Evolutionary conservation across 2,113 vertebrate genomes (phyloP), one percentile per base, ranked within the genome.

Genomic region (Ctenomys sociabilis): DNA sequence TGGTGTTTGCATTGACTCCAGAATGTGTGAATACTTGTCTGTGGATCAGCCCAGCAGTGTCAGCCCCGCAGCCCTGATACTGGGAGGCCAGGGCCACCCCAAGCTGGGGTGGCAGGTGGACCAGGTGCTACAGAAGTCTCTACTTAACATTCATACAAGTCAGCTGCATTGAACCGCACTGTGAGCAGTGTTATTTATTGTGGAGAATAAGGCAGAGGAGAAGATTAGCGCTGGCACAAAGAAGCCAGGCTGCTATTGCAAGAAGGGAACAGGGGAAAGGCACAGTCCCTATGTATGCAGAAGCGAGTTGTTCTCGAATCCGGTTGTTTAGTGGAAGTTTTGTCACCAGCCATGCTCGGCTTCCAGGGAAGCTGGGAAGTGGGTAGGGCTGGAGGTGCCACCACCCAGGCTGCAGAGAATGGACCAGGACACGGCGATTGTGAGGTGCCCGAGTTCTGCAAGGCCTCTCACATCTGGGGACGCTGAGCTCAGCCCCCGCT

Each of bases 1-100:
- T 84, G 28, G 45, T 64, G 37, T 24, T 80, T 80, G 94, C 64
- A 28, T 35, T 88, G 49, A 70, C 40, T 90, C 63, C 88, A 14
- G 57, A n/a, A 64, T 28, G 3, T 64, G 63, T 3, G 28, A 64
- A 78, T 35, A 28, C 45, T 2, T 12, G n/a, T 64, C 59, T 66
- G 2, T n/a, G 43, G 70, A 24, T 54, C n/a, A 91, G 63, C 77
- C 26, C 24, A 30, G n/a, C n/a, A 21, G 35, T 14, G 75, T 89
- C 87, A 61, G 35, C 32, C 32, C 10, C 5, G 37, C 49, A 70
- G 68, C 85, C 52, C 11, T 45, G 54, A 28, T 32, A 10, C 57
- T 21, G 49, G 40, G 30, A 35, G 64, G 73, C 35, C 35, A 70
- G 30, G 49, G 49, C 9, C 9, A 1, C 8, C 3, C 11, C 54